Evolutionary conservation across 2,797 vertebrate genomes (phyloP), one percentile per base, ranked within the genome.

Genomic region (Sphenopsis melanotis): DNA sequence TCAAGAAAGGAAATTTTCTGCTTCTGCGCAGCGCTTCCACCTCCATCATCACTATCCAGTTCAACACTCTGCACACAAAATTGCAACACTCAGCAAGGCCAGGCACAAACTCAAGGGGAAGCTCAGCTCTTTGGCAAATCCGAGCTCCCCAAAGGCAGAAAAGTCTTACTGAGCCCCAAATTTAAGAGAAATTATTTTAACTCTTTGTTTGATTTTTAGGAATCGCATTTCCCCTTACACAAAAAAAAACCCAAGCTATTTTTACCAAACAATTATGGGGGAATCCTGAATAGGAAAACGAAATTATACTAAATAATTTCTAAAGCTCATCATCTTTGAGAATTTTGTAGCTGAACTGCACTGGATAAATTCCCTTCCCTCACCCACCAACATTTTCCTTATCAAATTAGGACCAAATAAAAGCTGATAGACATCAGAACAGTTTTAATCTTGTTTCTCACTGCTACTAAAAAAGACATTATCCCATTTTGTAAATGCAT

Each of bases 1-100:
- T 99, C 99, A 93, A 99, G 96, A 98, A 99, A 99, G 97, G 98
- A 98, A 66, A 99, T 99, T 94, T 99, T 99, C 97, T 99, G 99
- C 95, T 99, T 99, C 98, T 99, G 99, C 36, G 99, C 99, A 27
- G 98, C 98, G 30, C 99, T 99, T 55, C 99, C 99, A 0, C 99
- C 99, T 5, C 98, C 99, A n/a, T 99, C 99, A 4, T 99, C 99
- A 0, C 97, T 98, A 91, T 99, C 99, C 47, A 98, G 95, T 55
- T 99, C 99, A 30, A 98, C 98, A 10, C 98, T 99, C 99, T 99
- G 96, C 36, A 78, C 14, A 91, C 27, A 53, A 23, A 88, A 57
- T 5, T 22, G 71, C 90, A 80, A 81, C 77, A 41, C n/a, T 95
- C 79, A 94, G 76, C 82, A 96, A 75, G 69, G 42, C 26, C 69